These are phyloP conservation scores for Apamea monoglypha DNA, from an alignment of 2,888 invertebrate species.

Conservation along the genomic window DNA sequence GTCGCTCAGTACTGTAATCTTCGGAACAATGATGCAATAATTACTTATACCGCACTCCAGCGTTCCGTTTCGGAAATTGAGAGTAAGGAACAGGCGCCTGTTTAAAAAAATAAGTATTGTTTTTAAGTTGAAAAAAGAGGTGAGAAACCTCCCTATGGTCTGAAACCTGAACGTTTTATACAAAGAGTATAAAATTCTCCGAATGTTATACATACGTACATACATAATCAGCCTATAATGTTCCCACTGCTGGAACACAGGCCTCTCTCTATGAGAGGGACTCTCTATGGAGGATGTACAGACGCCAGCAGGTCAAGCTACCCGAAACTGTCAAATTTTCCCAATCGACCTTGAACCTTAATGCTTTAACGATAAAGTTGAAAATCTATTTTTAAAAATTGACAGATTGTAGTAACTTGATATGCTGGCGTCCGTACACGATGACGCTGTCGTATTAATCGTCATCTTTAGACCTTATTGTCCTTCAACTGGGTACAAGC, in stretches of 20 bases:
- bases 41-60: constrained; percentile 83
- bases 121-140: neutral
- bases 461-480: neutral
- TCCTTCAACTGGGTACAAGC: neutral
- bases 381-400: too few species aligned
- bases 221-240: too few species aligned
- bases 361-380: too few species aligned
- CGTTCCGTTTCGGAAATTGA: constrained; percentile 75
- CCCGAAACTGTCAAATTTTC: too few species aligned
- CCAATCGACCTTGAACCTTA: too few species aligned
- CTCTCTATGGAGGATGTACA: too few species aligned
- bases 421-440: too few species aligned
- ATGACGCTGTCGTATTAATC: neutral
- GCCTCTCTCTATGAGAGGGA: too few species aligned
- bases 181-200: neutral
- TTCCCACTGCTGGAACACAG: too few species aligned
- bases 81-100: constrained; percentile 69
- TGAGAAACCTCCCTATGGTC: neutral
- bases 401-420: too few species aligned
- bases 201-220: neutral
- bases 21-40: constrained; percentile 86
- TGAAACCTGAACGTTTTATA: neutral
- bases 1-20: constrained; percentile 79
- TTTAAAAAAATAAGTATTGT: neutral
- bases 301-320: too few species aligned